Evolutionary conservation across 2,113 vertebrate species (phyloP), one percentile per base, ranked within the genome.

Genomic region (Psophia crepitans): DNA sequence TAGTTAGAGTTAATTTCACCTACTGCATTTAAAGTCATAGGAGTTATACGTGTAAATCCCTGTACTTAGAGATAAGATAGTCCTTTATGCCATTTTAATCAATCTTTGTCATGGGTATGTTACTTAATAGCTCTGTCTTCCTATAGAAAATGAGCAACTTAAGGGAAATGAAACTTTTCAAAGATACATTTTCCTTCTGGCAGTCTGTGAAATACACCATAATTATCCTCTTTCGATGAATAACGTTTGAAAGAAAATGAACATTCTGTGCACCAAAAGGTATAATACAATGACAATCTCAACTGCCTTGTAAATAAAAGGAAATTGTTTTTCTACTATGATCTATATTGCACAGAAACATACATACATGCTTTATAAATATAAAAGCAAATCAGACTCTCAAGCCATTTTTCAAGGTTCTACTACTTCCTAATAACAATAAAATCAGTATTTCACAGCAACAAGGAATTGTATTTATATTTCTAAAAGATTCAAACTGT

Each of bases 151-250:
- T 97, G 97, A 98, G 95, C 97, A 98, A 98, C 97, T 92, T 98
- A 97, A 96, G 97, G 98, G 97, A 98, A 98, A 98, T 98, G 96
- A 95, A 98, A 98, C 97, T 98, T 97, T 96, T 98, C 97, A 96
- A 97, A 97, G 97, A 96, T 96, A 98, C 95, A 97, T 98, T 98
- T 98, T 98, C 96, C 96, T 97, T 97, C 96, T 97, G 98, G 93
- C 96, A 98, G 97, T 96, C 97, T 98, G 85, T 98, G 97, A 98
- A 98, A 98, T 97, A 97, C 83, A 96, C 97, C 96, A 37, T 97
- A 98, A 98, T 98, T 98, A 98, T 86, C 96, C 94, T 97, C 95
- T 97, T 97, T 97, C 79, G 5, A 98, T 97, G 97, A 98, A 97
- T 96, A 96, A 94, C 66, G 27, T 92, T 98, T 88, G 89, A 97